Evolutionary conservation across 2,113 vertebrate genomes (phyloP).

Genomic region (Myanophis thanlyinensis): DNA sequence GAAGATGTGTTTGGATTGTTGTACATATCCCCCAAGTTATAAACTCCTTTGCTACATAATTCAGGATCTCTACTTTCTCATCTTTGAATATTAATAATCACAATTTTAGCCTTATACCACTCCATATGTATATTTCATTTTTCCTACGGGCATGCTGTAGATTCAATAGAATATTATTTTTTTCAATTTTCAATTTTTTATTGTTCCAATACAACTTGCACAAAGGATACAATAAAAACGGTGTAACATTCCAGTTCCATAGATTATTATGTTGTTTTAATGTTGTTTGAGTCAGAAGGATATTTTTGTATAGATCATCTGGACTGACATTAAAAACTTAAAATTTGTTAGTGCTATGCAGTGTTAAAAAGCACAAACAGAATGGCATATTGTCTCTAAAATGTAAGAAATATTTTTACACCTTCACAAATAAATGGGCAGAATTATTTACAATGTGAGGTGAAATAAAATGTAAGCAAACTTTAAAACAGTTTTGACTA

Average conservation of each 20-base stretch:
- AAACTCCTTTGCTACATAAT: background rate
- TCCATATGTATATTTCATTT: background rate
- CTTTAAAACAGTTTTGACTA: background rate
- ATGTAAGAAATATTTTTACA: background rate
- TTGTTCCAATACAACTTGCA: no score
- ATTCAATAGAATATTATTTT: background rate
- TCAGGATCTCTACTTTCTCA: background rate
- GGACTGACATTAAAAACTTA: background rate
- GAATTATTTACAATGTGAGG: background rate
- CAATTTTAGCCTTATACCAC: background rate
- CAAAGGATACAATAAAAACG: no score
- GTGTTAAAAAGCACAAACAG: background rate
- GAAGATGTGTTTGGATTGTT: background rate
- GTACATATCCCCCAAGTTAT: background rate
- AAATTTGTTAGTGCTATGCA: background rate
- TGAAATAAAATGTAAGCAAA: background rate
- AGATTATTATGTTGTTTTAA: background rate
- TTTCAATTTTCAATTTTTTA: no score
- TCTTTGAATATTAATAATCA: background rate
- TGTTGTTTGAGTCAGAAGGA: background rate
- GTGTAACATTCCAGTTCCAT: no score
- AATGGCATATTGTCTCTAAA: background rate
- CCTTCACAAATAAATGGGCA: background rate
- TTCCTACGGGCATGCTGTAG: background rate
- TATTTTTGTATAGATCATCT: background rate